Base-by-base conservation (phyloP, 1,140 invertebrate species). In the Drosophila serrata region DNA sequence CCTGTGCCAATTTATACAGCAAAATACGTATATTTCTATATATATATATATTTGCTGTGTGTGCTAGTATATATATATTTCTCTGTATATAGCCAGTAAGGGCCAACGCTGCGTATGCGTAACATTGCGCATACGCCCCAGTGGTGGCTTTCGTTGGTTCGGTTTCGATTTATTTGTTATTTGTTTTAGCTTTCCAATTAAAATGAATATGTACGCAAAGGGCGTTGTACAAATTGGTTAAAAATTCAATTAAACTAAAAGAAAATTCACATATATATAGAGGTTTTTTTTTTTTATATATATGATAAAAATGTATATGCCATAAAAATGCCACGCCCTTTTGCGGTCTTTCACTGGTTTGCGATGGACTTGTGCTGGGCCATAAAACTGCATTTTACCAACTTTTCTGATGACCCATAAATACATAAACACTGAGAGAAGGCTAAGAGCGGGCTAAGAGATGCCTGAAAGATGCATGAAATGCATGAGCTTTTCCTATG, bases 101-200 rank as follows among this genome's bases (percentile, higher is more conserved):
- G 75, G 81, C 74, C 61, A 53, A 69, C 51, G 45, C 13, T 19
- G 27, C 76, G 72, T 80, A 62, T 82, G 65, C 49, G 65, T 61
- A 62, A 84, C n/a, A 49, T 81, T 78, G 64, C 75, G 64, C 82
- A 81, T 78, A 77, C 81, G 75, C 70, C 57, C 45, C 62, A 45
- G 43, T 73, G 45, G 45, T 27, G 45, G 58, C 33, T 31, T 31
- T 39, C 27, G 19, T 13, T 57, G n/a, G 53, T 42, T 51, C 31
- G 45, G 35, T 11, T 55, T 51, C 59, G 24, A 68, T 59, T 55
- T 73, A 59, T 57, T 65, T 68, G 55, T 64, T 68, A 70, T 69
- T 76, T 81, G 64, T 58, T 76, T 76, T 58, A 60, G 60, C 62
- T 27, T 75, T 69, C 42, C 42, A 61, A 81, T 62, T 82, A 60